Conservation (phyloP, 2,113 vertebrate genomes). For the Sapajus apella region DNA sequence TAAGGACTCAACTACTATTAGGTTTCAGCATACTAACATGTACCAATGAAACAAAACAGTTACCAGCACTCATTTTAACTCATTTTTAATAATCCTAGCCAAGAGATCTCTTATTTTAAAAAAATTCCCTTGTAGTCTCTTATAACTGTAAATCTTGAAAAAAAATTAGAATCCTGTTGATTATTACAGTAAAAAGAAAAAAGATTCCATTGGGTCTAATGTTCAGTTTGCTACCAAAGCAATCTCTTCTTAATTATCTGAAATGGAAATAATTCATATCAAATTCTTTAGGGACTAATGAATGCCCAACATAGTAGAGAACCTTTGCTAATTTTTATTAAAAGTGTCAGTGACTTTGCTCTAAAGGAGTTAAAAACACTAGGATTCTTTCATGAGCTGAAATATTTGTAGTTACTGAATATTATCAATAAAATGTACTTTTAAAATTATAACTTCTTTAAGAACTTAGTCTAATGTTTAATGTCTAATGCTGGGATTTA, state of each 20-base stretch:
- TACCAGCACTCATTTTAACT: not conserved
- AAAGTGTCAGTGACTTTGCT: not conserved
- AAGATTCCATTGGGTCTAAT: not conserved
- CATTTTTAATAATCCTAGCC: not conserved
- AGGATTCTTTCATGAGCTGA: not conserved
- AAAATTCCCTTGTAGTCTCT: not conserved
- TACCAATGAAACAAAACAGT: not conserved
- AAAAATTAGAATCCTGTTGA: not conserved
- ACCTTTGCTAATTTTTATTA: not conserved
- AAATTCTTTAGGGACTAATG: constrained; percentile 15
- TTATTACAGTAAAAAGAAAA: not conserved
- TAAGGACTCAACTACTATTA: not conserved
- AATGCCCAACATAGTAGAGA: not conserved
- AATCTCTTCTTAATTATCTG: not conserved
- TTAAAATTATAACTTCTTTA: not conserved
- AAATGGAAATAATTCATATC: constrained; percentile 4
- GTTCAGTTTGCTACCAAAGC: not conserved
- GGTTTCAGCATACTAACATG: not conserved
- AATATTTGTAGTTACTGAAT: not conserved
- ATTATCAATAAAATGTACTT: not conserved
- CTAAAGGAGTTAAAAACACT: constrained; percentile 17
- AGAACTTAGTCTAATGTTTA: not conserved
- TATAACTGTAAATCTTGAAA: not conserved
- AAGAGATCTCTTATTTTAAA: not conserved
- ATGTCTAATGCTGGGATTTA: not conserved